Conservation (phyloP, 2,113 vertebrate genomes). For the Gnathonemus longibarbis region DNA sequence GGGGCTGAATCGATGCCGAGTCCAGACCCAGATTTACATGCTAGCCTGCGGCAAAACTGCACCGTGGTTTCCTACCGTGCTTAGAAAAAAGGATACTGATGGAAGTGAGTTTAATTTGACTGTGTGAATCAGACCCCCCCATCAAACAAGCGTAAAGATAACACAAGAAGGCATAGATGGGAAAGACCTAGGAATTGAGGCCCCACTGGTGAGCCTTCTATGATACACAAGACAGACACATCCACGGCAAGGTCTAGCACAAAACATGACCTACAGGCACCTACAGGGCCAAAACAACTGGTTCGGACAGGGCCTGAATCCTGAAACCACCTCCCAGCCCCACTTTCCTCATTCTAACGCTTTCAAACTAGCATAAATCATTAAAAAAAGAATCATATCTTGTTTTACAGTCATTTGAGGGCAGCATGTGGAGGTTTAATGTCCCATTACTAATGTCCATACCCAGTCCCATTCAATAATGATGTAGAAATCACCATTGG, state of each 20-base stretch:
- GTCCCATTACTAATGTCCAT: conserved; percentile 64
- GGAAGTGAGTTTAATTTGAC: not conserved
- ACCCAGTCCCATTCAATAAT: conserved; percentile 66
- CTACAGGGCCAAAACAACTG: not conserved
- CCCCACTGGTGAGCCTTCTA: not conserved
- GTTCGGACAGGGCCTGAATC: not conserved
- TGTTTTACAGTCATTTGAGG: conserved; percentile 64
- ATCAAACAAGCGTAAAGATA: not conserved
- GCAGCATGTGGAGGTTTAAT: conserved; percentile 60
- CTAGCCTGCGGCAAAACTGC: not conserved
- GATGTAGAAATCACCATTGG: conserved; percentile 59
- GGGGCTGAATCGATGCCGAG: not conserved
- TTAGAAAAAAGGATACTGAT: not conserved
- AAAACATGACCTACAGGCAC: not conserved
- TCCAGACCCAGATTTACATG: not conserved
- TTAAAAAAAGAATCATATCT: conserved; percentile 56
- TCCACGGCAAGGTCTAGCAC: not conserved
- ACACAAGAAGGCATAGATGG: not conserved
- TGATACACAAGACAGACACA: not conserved
- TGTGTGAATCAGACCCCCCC: not conserved
- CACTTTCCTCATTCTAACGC: conserved; percentile 19
- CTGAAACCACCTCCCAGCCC: not conserved
- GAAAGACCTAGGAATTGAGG: not conserved
- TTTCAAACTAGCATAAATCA: conserved; percentile 47
- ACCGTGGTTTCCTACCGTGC: not conserved